A percentile compares a stretch with the other conserved stretches of the same genome.
Conservation (phyloP, 2,888 invertebrate genomes). For the Aleiodes leptofemur region DNA sequence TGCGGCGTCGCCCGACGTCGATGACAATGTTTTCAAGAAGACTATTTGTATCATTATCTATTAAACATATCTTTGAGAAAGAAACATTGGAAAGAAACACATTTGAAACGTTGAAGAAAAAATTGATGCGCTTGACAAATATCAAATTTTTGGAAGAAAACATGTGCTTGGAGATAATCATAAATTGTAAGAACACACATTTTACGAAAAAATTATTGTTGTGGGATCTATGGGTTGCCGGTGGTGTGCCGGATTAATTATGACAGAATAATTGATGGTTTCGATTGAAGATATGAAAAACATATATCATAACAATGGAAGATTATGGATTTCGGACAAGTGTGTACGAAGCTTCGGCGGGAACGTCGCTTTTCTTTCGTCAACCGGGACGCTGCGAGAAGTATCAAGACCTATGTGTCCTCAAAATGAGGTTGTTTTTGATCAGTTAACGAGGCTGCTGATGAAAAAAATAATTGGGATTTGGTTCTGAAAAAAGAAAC, state of each 20-base stretch:
- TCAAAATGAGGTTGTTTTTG: conserved; percentile 50
- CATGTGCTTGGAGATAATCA: conserved; percentile 34
- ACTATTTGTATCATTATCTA: conserved; percentile 49
- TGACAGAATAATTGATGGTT: conserved; percentile 40
- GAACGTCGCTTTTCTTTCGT: conserved; percentile 75
- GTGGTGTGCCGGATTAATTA: conserved; percentile 53
- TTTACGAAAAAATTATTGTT: conserved; percentile 49
- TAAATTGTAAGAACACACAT: conserved; percentile 46
- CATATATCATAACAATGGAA: conserved; percentile 33
- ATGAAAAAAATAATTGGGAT: conserved; percentile 6
- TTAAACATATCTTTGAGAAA: conserved; percentile 46
- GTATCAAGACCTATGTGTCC: conserved; percentile 61
- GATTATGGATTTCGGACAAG: conserved; percentile 48
- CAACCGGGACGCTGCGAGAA: conserved; percentile 68
- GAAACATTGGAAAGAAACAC: conserved; percentile 20
- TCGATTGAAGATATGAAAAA: conserved; percentile 31
- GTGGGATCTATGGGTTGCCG: conserved; percentile 50
- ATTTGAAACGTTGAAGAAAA: neutral
- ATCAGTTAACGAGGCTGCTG: conserved; percentile 39
- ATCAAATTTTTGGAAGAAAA: conserved; percentile 19
- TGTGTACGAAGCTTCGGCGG: conserved; percentile 65
- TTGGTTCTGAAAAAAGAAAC: too few species aligned
- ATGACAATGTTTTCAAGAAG: conserved; percentile 53
- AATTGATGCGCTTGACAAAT: neutral
- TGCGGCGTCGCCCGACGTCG: conserved; percentile 73